Conservation (phyloP, 2,888 invertebrate genomes). For the Heteromyza rotundicornis region DNA sequence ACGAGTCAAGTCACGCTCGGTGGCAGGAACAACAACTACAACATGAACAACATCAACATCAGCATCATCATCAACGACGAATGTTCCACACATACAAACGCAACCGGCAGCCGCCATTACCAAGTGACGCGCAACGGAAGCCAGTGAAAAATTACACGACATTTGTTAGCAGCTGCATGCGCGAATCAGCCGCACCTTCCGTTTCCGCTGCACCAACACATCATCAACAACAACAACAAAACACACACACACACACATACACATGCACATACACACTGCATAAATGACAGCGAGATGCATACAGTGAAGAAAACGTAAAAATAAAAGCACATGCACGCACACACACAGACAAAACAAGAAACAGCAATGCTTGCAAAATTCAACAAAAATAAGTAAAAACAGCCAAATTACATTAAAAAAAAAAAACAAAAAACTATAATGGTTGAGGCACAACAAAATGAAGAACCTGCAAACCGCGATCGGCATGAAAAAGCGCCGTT, state of each 20-base stretch:
- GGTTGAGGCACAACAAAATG: neutral
- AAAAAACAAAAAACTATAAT: no score
- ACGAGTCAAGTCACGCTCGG: slow-evolving; percentile 18
- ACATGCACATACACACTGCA: no score
- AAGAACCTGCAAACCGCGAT: neutral
- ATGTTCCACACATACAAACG: no score
- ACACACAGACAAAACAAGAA: no score
- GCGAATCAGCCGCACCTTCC: slow-evolving; percentile 28
- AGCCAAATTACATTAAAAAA: no score
- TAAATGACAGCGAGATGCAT: no score
- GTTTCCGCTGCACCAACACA: slow-evolving; percentile 15
- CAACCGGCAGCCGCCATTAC: neutral
- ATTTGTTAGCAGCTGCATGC: slow-evolving; percentile 29
- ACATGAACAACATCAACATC: slow-evolving; percentile 5
- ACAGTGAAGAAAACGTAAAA: no score
- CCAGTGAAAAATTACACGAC: slow-evolving; percentile 35
- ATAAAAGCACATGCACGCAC: no score
- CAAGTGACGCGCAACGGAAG: slow-evolving; percentile 26
- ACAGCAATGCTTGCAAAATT: no score
- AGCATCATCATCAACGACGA: slow-evolving; percentile 8
- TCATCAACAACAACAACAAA: neutral
- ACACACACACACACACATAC: no score
- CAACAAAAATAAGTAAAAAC: no score
- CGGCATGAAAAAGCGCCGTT: neutral
- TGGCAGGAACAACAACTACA: neutral